These are phyloP conservation scores for Phaetusa simplex DNA, from an alignment of 2,113 vertebrate genomes.

Conservation along the genomic window DNA sequence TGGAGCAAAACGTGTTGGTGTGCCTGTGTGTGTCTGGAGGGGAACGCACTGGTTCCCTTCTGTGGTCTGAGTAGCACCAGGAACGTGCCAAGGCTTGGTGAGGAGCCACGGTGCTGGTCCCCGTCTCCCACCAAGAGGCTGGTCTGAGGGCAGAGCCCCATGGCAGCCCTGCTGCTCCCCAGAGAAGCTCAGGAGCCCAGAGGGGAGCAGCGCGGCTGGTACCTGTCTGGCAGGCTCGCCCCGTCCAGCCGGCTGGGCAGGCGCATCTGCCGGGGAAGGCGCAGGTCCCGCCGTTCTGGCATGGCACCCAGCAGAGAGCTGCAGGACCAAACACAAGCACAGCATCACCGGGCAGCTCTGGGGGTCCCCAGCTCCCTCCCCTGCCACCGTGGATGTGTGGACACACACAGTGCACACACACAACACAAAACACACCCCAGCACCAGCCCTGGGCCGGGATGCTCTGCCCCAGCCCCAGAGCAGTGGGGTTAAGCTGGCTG, in stretches of 20 bases:
- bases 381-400: rapidly evolving
- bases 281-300: slow-evolving; percentile 85
- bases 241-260: slow-evolving; percentile 83
- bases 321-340: not conserved
- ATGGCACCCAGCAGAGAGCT: slow-evolving; percentile 83
- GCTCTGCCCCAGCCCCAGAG: not conserved
- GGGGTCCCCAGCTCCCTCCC: not conserved
- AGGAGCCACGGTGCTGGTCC: not conserved
- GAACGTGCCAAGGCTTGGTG: not conserved
- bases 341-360: not conserved
- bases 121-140: not conserved
- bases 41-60: not conserved
- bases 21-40: rapidly evolving
- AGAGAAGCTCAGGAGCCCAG: not conserved
- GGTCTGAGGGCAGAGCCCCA: not conserved
- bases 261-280: slow-evolving; percentile 76
- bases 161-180: not conserved
- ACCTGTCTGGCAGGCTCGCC: slow-evolving; percentile 86
- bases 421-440: not conserved
- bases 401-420: no score
- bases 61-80: not conserved
- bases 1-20: rapidly evolving
- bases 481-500: rapidly evolving
- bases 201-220: not conserved
- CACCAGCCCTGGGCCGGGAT: not conserved